Evolutionary conservation across 1,140 invertebrate genomes (phyloP).

Genomic region (Trichomalopsis sarcophagae): DNA sequence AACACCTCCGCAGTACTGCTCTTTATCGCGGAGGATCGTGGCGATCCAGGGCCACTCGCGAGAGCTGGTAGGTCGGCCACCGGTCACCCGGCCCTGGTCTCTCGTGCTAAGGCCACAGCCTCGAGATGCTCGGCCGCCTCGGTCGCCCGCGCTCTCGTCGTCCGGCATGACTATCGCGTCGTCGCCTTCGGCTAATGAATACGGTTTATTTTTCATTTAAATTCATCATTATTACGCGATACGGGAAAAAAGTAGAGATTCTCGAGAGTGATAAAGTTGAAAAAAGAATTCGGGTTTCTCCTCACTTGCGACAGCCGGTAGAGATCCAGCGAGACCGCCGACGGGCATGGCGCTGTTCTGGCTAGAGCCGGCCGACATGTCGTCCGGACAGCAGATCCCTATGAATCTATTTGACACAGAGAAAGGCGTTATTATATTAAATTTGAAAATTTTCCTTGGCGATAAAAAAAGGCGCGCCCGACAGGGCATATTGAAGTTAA

Average conservation of each 20-base stretch:
- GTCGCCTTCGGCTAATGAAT: slow-evolving; percentile 15
- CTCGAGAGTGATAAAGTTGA: background rate
- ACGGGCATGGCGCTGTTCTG: slow-evolving; percentile 18
- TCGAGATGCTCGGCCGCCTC: slow-evolving; percentile 63
- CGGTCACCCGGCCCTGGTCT: slow-evolving; percentile 76
- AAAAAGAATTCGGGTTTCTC: background rate
- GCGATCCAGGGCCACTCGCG: slow-evolving; percentile 91
- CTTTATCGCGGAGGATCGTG: slow-evolving; percentile 77
- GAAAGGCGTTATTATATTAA: background rate
- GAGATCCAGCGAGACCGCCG: slow-evolving; percentile 43
- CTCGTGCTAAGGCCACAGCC: slow-evolving; percentile 82
- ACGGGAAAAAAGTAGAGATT: slow-evolving; percentile 30
- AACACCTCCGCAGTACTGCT: slow-evolving; percentile 85
- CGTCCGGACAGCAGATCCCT: slow-evolving; percentile 80
- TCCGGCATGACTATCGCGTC: slow-evolving; percentile 12
- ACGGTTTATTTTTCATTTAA: background rate
- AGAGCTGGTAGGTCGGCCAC: slow-evolving; percentile 79
- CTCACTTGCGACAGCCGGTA: slow-evolving; percentile 56
- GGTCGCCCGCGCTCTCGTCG: background rate
- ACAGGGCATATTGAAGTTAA: background rate
- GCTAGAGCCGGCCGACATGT: slow-evolving; percentile 37
- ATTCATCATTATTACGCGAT: slow-evolving; percentile 43
- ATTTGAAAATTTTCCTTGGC: background rate
- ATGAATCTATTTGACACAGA: slow-evolving; percentile 71
- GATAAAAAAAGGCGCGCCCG: background rate